Evolutionary conservation across 1,140 invertebrate genomes (phyloP), one percentile per base, ranked within the genome.

Genomic region (Bradysia coprophila): DNA sequence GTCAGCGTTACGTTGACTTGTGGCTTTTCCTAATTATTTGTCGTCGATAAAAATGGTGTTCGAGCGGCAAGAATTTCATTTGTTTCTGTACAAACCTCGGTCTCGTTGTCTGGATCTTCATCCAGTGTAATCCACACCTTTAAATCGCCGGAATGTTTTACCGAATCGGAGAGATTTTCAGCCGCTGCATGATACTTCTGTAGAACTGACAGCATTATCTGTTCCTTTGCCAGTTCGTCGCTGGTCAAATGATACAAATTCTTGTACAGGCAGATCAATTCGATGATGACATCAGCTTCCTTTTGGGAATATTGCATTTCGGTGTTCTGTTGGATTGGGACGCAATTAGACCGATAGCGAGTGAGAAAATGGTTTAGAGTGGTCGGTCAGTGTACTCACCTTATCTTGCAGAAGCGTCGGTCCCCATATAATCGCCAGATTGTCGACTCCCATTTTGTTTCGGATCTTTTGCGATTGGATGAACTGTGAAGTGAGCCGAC

Each of bases 381-480:
- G 22, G 9, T 18, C 21, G 31, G 18, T 9, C 42, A 8, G 38
- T 49, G 48, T 49, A 62, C 58, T 44, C 48, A 72, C 71, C 33
- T 78, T 74, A 3, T 74, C 69, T 44, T 80, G 78, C 71, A 88
- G 75, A 34, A 88, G 59, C 4, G 81, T 86, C 2, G 84, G 83
- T 1, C 81, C 82, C 81, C 83, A 88, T 32, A 88, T 75, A 1
- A 82, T 71, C 4, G 83, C 78, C n/a, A 89, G 62, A 57, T 88
- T 90, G 38, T 78, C 73, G 0, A 78, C 67, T 33, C 66, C 73
- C 85, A 90, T 90, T 34, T 78, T 67, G 55, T 89, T 89, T 38
- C 72, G 72, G 3, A 74, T 64, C 48, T 71, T 68, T 54, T 85
- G 77, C 1, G 74, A 73, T 46, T 74, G 73, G n/a, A 90, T 69